These are phyloP conservation scores for Palloptera scutellata DNA, from an alignment of 2,888 invertebrate species.

Conservation along the genomic window DNA sequence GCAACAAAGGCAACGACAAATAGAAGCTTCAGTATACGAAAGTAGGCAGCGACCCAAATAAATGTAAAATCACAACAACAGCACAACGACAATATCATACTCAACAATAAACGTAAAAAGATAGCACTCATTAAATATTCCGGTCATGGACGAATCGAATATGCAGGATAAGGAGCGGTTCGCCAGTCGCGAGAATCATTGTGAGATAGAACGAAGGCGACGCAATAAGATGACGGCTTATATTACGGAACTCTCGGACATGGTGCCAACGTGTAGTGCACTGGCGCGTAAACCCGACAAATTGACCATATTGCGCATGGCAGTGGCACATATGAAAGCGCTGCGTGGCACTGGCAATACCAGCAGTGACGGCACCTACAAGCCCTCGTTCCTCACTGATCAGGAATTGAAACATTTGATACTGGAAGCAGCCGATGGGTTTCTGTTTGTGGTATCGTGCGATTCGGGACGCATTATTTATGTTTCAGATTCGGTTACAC, in stretches of 20 bases:
- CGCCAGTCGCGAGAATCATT: conserved; percentile 97
- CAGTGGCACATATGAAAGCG: conserved; percentile 99
- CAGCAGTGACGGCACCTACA: conserved; percentile 95
- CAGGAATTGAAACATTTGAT: conserved; percentile 99
- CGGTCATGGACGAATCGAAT: conserved; percentile 85
- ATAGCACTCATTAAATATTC: conserved; percentile 31
- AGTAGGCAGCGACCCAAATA: conserved; percentile 2
- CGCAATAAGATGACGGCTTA: conserved; percentile 99
- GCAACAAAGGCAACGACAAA: conserved; percentile 3
- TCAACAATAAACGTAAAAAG: background rate
- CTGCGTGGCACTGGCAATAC: conserved; percentile 95
- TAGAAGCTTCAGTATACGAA: background rate
- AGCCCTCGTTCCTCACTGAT: conserved; percentile 98
- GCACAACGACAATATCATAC: background rate
- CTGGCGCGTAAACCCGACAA: conserved; percentile 99
- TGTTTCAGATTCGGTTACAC: conserved; percentile 97
- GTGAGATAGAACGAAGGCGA: conserved; percentile 97
- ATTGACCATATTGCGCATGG: conserved; percentile 98
- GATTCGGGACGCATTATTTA: conserved; percentile 97
- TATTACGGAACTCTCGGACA: conserved; percentile 98
- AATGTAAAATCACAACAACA: background rate
- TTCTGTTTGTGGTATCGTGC: conserved; percentile 83
- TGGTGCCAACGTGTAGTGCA: conserved; percentile 99
- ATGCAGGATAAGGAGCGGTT: conserved; percentile 97
- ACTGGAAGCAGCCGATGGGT: conserved; percentile 98